Conservation (phyloP, 2,888 invertebrate species). For the Carabus problematicus region DNA sequence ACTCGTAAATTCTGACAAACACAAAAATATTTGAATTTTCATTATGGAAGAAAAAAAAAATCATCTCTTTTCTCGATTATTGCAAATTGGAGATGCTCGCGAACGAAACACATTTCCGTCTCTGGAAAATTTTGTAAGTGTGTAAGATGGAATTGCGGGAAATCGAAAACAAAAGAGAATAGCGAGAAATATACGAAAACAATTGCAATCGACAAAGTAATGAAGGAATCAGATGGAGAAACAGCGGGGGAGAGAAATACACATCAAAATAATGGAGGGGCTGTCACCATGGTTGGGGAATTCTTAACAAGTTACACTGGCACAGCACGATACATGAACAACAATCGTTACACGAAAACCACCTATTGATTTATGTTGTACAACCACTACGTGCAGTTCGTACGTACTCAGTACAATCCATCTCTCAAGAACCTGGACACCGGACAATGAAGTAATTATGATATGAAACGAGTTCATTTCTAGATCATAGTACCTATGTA, state of each 20-base stretch:
- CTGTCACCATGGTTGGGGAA: conserved; percentile 12
- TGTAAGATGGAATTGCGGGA: conserved; percentile 31
- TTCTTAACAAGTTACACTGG: not conserved
- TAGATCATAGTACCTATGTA: too few species aligned
- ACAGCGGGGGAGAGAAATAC: conserved; percentile 26
- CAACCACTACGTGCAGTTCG: too few species aligned
- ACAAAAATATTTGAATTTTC: conserved; percentile 20
- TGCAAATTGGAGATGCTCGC: conserved; percentile 32
- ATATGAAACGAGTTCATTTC: too few species aligned
- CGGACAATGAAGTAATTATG: too few species aligned
- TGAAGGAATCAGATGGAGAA: conserved; percentile 32
- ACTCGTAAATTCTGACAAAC: not conserved
- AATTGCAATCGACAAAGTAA: conserved; percentile 41
- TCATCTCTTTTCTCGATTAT: conserved; percentile 22
- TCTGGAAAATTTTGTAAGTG: conserved; percentile 17
- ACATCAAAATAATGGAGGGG: conserved; percentile 22
- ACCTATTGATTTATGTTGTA: too few species aligned
- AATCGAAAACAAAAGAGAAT: conserved; percentile 29
- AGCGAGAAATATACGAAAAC: conserved; percentile 33
- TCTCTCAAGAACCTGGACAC: too few species aligned
- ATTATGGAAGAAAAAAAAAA: conserved; percentile 7
- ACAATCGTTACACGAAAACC: not conserved
- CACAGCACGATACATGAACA: not conserved
- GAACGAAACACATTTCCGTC: conserved; percentile 29
- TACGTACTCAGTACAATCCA: too few species aligned